A percentile compares a stretch with the other conserved stretches of the same genome.
Conservation (phyloP, 2,888 invertebrate genomes). For the Dolomedes plantarius region DNA sequence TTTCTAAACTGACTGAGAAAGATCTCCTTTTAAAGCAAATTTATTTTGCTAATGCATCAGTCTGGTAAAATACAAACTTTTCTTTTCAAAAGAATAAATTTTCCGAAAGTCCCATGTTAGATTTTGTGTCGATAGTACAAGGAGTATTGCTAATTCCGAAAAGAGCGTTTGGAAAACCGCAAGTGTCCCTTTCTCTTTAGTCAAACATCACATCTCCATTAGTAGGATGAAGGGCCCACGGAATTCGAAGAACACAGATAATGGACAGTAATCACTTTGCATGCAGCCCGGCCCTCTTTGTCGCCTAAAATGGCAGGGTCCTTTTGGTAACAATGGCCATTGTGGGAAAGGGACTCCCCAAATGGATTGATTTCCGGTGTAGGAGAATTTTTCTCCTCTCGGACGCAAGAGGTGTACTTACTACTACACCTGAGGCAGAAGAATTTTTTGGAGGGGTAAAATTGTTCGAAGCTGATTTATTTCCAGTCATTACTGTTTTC, state of each 20-base stretch:
- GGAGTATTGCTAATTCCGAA: not conserved
- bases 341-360: slow-evolving; percentile 30
- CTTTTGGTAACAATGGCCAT: slow-evolving; percentile 47
- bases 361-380: slow-evolving; percentile 67
- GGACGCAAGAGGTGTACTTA: not conserved
- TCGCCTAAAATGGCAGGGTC: not conserved
- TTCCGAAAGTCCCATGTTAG: not conserved
- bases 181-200: not conserved
- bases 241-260: slow-evolving; percentile 14
- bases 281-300: slow-evolving; percentile 7
- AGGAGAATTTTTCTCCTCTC: not conserved
- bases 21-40: too few relatives aligned
- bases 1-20: too few relatives aligned
- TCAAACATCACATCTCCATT: slow-evolving; percentile 8
- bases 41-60: too few relatives aligned
- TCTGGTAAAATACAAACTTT: too few relatives aligned
- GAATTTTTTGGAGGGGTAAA: slow-evolving; percentile 21
- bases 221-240: not conserved
- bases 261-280: slow-evolving; percentile 7
- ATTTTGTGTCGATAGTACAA: too few relatives aligned
- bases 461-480: slow-evolving; percentile 19
- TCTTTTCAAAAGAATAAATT: too few relatives aligned
- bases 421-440: not conserved
- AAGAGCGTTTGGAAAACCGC: not conserved
- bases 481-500: slow-evolving; percentile 13